Conservation (phyloP, 1,140 invertebrate species). For the Trichomalopsis sarcophagae region DNA sequence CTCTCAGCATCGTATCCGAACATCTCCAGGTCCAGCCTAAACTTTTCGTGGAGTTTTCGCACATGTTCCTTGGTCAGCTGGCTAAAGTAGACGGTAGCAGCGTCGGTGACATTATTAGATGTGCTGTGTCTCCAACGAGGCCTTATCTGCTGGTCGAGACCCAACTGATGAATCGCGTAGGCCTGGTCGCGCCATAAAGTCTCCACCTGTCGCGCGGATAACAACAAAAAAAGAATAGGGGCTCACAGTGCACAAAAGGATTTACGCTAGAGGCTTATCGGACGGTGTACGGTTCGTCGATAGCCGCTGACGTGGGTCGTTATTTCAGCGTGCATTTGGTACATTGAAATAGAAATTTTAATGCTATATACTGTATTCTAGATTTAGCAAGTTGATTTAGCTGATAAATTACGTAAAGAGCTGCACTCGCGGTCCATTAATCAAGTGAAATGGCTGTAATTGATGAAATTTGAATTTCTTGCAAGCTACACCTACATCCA, state of each 20-base stretch:
- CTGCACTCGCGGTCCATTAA: too few relatives aligned
- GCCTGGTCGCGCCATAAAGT: constrained; percentile 76
- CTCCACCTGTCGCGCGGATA: constrained; percentile 70
- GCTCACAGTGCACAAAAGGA: background rate
- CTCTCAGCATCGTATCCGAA: constrained; percentile 73
- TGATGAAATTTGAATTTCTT: too few relatives aligned
- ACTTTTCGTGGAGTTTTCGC: constrained; percentile 73
- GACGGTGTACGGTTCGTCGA: background rate
- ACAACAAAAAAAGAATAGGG: background rate
- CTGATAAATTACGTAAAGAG: too few relatives aligned
- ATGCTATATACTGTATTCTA: too few relatives aligned
- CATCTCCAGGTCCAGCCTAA: constrained; percentile 76
- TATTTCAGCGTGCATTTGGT: background rate
- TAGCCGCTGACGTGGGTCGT: background rate
- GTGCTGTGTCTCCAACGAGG: constrained; percentile 70
- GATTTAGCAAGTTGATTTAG: too few relatives aligned
- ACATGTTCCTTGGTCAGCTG: constrained; percentile 71
- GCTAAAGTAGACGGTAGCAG: constrained; percentile 70
- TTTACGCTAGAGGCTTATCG: background rate
- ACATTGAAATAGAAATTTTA: too few relatives aligned
- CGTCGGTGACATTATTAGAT: constrained; percentile 38
- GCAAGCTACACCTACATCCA: too few relatives aligned
- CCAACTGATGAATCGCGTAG: constrained; percentile 69
- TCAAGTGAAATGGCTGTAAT: too few relatives aligned
- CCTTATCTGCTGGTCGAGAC: constrained; percentile 61